Evolutionary conservation across 2,113 vertebrate species (phyloP), one percentile per base, ranked within the genome.

Genomic region (Picathartes gymnocephalus): DNA sequence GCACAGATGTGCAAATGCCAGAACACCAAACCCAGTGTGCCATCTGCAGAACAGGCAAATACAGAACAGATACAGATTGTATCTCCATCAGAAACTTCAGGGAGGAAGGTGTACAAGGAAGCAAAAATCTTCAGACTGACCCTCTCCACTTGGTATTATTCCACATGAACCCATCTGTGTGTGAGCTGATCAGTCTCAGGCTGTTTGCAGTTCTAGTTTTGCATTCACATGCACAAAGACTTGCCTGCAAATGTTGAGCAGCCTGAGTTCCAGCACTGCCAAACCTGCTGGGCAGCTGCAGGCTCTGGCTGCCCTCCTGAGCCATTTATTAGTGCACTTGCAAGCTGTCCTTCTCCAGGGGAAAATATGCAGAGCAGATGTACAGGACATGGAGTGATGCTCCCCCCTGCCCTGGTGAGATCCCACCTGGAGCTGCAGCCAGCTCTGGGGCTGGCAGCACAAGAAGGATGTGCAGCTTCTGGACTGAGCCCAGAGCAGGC

Each of bases 321-420:
- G 61, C 56, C 42, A 45, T 7, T 27, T 33, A 31, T 18, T 28
- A 45, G 23, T 2, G 21, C 25, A 35, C 25, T 53, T 58, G 20
- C 13, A 24, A 56, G 50, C 11, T 1, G 1, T 45, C 37, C 7
- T 45, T 56, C 35, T 73, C 33, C 1, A 0, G 60, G 5, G 68
- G 30, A 21, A 77, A 73, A 35, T 4, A 30, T 2, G 6, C 50
- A 86, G 61, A 47, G 50, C n/a, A n/a, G n/a, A n/a, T n/a, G n/a
- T n/a, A n/a, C n/a, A n/a, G n/a, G n/a, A n/a, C n/a, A n/a, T n/a
- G n/a, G n/a, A n/a, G n/a, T n/a, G n/a, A n/a, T n/a, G n/a, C 44
- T 77, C 35, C n/a, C 22, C 45, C 50, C n/a, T 48, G 23, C 53
- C 51, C 61, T 47, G 28, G 19, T 25, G 61, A 60, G 69, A 74